Conservation (phyloP, 2,797 vertebrate genomes). For the Podarcis lilfordi region DNA sequence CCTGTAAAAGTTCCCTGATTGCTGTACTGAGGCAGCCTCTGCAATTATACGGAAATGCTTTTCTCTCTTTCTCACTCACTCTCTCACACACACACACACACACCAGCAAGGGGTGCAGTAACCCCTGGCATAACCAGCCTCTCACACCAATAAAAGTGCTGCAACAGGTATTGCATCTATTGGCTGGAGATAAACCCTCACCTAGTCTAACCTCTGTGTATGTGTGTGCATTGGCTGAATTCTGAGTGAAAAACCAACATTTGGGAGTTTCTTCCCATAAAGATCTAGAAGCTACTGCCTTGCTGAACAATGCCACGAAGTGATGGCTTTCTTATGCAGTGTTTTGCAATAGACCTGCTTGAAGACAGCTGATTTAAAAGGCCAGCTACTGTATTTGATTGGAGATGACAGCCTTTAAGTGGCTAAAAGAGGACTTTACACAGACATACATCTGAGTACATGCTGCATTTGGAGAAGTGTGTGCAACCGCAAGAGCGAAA, state of each 20-base stretch:
- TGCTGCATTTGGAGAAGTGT: slow-evolving; percentile 29
- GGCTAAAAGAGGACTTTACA: slow-evolving; percentile 51
- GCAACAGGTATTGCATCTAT: neutral
- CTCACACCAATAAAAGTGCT: neutral
- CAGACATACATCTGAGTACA: neutral
- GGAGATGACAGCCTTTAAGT: neutral
- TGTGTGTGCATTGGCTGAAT: neutral
- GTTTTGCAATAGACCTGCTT: accelerated
- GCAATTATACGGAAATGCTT: neutral
- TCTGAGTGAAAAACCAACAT: neutral
- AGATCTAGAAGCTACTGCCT: neutral
- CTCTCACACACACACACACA: neutral
- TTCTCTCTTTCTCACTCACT: neutral
- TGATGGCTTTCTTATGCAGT: slow-evolving; percentile 24
- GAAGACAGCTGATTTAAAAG: slow-evolving; percentile 17
- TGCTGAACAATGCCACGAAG: accelerated
- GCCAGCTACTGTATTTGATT: slow-evolving; percentile 24
- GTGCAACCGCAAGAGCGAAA: neutral
- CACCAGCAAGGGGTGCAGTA: neutral
- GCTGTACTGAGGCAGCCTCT: neutral
- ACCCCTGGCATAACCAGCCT: neutral
- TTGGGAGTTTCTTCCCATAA: neutral
- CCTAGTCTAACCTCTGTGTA: neutral
- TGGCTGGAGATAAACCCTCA: neutral
- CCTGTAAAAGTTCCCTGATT: neutral